A percentile compares a stretch with the other conserved stretches of the same genome.
phyloP scores from a whole-genome alignment of 2,888 invertebrate genomes.

The Agrochola litura region DNA sequence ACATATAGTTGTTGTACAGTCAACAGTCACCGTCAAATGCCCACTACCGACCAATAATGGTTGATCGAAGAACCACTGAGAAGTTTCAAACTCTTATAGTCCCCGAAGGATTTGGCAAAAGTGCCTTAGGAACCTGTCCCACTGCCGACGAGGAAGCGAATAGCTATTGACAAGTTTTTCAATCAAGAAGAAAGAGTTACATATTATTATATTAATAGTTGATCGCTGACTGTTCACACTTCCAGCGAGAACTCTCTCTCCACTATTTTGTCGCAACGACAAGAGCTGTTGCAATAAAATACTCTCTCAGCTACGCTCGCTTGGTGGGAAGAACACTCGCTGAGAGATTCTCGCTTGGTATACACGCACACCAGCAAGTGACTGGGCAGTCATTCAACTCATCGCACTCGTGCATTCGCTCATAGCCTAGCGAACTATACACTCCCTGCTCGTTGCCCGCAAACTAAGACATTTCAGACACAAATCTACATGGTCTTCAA shows the following conservation, averaged over 20 bases:
- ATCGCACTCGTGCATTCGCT: neutral
- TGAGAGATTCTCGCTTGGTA: neutral
- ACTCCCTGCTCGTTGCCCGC: no score
- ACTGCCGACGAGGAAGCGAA: no score
- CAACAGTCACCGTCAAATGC: neutral
- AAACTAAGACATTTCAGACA: no score
- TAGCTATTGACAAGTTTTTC: no score
- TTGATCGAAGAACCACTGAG: neutral
- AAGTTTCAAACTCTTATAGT: neutral
- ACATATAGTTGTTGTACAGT: neutral
- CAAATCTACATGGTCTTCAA: no score
- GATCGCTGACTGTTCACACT: neutral
- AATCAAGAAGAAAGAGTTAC: neutral
- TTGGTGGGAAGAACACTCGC: neutral
- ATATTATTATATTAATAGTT: neutral
- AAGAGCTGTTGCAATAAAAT: neutral
- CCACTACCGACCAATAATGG: neutral
- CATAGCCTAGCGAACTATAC: no score
- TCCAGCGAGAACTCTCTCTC: neutral
- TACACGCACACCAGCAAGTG: neutral
- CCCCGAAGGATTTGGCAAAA: no score
- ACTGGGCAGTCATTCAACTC: neutral
- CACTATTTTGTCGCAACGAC: neutral
- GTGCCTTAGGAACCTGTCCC: no score
- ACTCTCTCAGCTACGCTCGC: neutral